Base-by-base conservation (phyloP, 2,113 vertebrate species). In the Opisthocomus hoazin region DNA sequence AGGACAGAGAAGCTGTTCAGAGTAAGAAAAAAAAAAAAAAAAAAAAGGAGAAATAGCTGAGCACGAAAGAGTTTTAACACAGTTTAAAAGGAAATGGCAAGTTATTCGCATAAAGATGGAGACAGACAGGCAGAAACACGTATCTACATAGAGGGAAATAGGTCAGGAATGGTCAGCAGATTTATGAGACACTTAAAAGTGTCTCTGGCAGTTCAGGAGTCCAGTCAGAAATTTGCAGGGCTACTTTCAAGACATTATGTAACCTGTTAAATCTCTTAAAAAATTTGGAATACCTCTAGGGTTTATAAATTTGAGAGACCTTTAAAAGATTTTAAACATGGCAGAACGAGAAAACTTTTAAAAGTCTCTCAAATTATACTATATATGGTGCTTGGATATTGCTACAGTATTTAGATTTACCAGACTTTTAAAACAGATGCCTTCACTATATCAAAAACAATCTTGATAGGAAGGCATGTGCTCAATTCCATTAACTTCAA, bases 41-140 rank as follows among this genome's bases (percentile, higher is more conserved):
- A n/a, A n/a, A 69, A 75, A 43, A 43, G 3, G 19, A 85, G 17
- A 78, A 93, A 81, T 26, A 84, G 37, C 34, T 60, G 45, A 91
- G 57, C 61, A 82, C 61, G n/a, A 69, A 91, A 81, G 43, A 84
- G 41, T 45, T 91, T 84, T 69, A 73, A 69, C 36, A 73, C 27
- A 50, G 37, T 69, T 94, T 65, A 54, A 85, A 88, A 93, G 87
- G 84, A 96, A 96, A 87, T 30, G 37, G 45, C 81, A 87, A 76
- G 70, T 95, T 48, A 74, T 94, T 79, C 9, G 4, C 53, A 41
- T 48, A 65, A 91, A 91, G 77, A 91, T 76, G 58, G 74, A 96
- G 70, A 87, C 46, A 65, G 81, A 76, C 66, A 85, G 84, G 93
- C 93, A 94, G 87, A 91, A 92, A 95, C 74, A 90, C 41, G 54